Evolutionary conservation across 2,888 invertebrate species (phyloP).

Genomic region (Nephrocerus scutellatus): DNA sequence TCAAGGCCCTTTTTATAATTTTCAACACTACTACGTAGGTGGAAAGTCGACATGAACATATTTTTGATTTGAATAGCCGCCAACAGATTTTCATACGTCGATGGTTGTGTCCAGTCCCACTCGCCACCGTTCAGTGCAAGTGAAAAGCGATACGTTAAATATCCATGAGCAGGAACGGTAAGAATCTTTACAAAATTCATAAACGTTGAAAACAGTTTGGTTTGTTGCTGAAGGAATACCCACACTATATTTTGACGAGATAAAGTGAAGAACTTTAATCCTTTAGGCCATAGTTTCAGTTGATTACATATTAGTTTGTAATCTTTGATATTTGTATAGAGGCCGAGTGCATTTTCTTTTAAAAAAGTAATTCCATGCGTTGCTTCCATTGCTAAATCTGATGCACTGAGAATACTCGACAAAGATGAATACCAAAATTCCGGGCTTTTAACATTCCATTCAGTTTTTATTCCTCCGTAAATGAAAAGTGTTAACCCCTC

Average conservation of each 20-base stretch:
- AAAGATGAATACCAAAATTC: constrained; percentile 7
- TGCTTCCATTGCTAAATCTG: constrained; percentile 2
- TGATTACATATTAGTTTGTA: too few relatives aligned
- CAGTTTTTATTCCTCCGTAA: constrained; percentile 5
- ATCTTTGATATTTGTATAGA: too few relatives aligned
- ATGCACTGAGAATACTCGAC: background rate
- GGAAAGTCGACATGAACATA: background rate
- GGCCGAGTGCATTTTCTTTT: too few relatives aligned
- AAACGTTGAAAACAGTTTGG: too few relatives aligned
- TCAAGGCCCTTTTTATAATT: background rate
- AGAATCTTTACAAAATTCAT: too few relatives aligned
- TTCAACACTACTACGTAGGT: background rate
- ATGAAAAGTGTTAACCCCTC: constrained; percentile 2
- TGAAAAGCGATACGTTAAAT: background rate
- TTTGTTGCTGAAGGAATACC: too few relatives aligned
- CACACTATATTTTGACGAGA: too few relatives aligned
- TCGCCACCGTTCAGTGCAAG: constrained; percentile 4
- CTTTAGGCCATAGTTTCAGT: too few relatives aligned
- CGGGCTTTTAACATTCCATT: constrained; percentile 8
- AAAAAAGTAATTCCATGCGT: too few relatives aligned
- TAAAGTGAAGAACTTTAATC: too few relatives aligned
- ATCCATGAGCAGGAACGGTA: constrained; percentile 1
- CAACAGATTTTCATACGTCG: constrained; percentile 12
- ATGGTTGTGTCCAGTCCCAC: constrained; percentile 6
- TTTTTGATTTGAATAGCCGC: constrained; percentile 5